Conservation (phyloP, 2,888 invertebrate species). For the Catocala fraxini region DNA sequence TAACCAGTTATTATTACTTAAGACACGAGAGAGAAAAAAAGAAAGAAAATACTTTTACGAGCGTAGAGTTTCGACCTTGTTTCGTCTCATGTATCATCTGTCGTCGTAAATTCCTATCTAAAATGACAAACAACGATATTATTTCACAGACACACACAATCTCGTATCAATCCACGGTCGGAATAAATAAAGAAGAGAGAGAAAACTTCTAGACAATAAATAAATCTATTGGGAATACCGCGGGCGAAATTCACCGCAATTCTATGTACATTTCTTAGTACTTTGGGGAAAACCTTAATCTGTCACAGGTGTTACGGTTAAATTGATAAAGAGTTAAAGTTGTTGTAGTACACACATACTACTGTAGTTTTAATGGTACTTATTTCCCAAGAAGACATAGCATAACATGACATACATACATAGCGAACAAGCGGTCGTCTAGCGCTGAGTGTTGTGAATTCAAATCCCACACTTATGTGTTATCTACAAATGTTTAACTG, state of each 20-base stretch:
- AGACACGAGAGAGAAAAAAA: too few relatives aligned
- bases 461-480: too few relatives aligned
- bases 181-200: constrained; percentile 12
- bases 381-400: too few relatives aligned
- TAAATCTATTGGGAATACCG: constrained; percentile 8
- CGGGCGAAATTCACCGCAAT: constrained; percentile 3
- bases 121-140: constrained; percentile 1
- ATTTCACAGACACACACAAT: not conserved
- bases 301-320: not conserved
- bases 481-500: too few relatives aligned
- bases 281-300: constrained; percentile 8
- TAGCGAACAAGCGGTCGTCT: too few relatives aligned
- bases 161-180: constrained; percentile 4
- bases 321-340: not conserved
- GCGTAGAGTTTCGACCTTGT: too few relatives aligned
- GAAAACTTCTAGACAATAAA: constrained; percentile 13
- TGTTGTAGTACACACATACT: not conserved
- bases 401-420: too few relatives aligned
- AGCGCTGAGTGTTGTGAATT: too few relatives aligned
- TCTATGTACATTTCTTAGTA: constrained; percentile 5
- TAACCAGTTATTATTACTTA: too few relatives aligned
- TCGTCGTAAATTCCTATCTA: not conserved
- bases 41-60: too few relatives aligned
- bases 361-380: too few relatives aligned
- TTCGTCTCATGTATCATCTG: too few relatives aligned